Evolutionary conservation across 2,888 invertebrate species (phyloP).

Genomic region (Liopterus haemorrhoidalis): DNA sequence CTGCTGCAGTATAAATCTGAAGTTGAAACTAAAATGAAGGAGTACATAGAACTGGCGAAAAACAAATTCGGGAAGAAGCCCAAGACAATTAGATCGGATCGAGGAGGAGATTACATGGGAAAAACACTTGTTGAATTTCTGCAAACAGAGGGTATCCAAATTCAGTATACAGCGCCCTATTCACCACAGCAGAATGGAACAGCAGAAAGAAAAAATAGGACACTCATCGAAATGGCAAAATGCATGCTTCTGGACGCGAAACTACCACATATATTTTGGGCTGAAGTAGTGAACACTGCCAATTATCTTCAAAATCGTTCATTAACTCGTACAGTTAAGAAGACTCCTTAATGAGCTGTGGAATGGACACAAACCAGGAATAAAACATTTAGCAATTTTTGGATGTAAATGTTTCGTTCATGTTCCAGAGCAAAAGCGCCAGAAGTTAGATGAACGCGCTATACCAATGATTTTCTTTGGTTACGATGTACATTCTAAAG

Average conservation of each 20-base stretch:
- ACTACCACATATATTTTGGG: slow-evolving; percentile 15
- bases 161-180: slow-evolving; percentile 28
- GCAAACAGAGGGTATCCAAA: slow-evolving; percentile 31
- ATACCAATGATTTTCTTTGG: too few species aligned
- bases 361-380: slow-evolving; percentile 5
- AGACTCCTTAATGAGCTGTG: not conserved
- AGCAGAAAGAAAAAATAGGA: slow-evolving; percentile 30
- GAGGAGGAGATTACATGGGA: slow-evolving; percentile 34
- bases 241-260: slow-evolving; percentile 18
- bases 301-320: slow-evolving; percentile 19
- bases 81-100: slow-evolving; percentile 29
- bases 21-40: slow-evolving; percentile 23
- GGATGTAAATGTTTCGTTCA: too few species aligned
- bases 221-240: slow-evolving; percentile 28
- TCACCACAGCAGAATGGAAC: slow-evolving; percentile 34
- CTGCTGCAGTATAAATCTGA: slow-evolving; percentile 32
- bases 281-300: slow-evolving; percentile 18
- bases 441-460: too few species aligned
- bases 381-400: too few species aligned
- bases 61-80: slow-evolving; percentile 26
- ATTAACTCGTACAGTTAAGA: not conserved
- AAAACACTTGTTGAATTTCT: slow-evolving; percentile 25
- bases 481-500: too few species aligned
- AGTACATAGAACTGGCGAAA: slow-evolving; percentile 25
- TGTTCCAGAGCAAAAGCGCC: too few species aligned